Evolutionary conservation across 2,888 invertebrate species (phyloP).

Genomic region (Tachina lurida): DNA sequence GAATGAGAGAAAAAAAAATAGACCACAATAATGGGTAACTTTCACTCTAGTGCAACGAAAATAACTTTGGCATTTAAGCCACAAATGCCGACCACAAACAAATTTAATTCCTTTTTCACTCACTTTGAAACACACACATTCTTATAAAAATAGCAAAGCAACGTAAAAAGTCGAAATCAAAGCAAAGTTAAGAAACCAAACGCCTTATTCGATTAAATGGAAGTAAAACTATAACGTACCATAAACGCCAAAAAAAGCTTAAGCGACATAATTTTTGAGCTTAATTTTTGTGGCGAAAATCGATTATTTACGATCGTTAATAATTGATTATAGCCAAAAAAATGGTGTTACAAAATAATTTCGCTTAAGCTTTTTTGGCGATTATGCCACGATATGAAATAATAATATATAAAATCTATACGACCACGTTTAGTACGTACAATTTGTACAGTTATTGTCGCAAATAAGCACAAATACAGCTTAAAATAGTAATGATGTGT

Average conservation of each 20-base stretch:
- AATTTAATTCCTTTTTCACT: conserved; percentile 74
- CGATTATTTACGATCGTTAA: no score
- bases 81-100: conserved; percentile 75
- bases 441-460: conserved; percentile 6
- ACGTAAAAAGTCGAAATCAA: conserved; percentile 43
- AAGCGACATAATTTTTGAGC: no score
- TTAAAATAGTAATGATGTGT: not conserved
- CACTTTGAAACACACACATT: conserved; percentile 54
- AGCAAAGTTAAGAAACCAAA: conserved; percentile 39
- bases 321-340: not conserved
- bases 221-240: conserved; percentile 15
- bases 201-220: conserved; percentile 55
- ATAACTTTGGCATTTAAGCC: conserved; percentile 63
- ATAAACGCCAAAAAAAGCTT: not conserved
- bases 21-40: conserved; percentile 56
- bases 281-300: no score
- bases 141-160: not conserved
- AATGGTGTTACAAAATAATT: no score
- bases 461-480: conserved; percentile 32
- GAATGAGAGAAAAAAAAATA: conserved; percentile 6
- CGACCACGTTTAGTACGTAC: conserved; percentile 1
- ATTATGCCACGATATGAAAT: not conserved
- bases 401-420: not conserved
- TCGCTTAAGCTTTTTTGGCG: no score
- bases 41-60: conserved; percentile 57